These are phyloP conservation scores for Cryptoprocta ferox DNA, from an alignment of 2,797 vertebrate species.

Conservation along the genomic window DNA sequence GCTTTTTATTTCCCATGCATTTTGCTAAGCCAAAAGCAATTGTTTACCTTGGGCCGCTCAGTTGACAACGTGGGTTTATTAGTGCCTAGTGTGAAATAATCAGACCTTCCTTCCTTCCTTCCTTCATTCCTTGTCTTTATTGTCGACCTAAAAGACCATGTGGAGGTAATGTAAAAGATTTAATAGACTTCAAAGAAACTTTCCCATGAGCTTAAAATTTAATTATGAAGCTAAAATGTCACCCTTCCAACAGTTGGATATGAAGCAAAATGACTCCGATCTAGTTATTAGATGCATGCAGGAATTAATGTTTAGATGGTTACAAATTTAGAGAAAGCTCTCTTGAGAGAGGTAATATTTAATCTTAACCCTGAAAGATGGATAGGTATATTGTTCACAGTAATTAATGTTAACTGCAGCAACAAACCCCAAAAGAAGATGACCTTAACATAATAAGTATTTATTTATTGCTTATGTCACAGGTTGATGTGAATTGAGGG, in stretches of 20 bases:
- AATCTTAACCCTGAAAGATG: conserved; percentile 34
- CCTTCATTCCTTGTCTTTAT: not conserved
- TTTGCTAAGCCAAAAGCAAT: not conserved
- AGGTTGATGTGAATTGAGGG: not conserved
- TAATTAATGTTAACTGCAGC: not conserved
- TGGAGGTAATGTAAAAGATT: conserved; percentile 15
- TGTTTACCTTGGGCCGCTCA: not conserved
- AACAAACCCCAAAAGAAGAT: not conserved
- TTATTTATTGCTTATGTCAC: not conserved
- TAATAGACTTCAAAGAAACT: conserved; percentile 27
- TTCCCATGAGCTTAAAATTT: conserved; percentile 48
- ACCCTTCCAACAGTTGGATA: not conserved
- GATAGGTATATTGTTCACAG: not conserved
- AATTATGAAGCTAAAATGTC: conserved; percentile 51
- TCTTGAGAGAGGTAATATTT: conserved; percentile 5
- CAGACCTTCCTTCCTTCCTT: too few relatives aligned
- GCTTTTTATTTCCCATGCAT: not conserved
- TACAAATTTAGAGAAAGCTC: conserved; percentile 8
- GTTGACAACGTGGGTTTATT: not conserved
- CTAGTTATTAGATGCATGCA: not conserved
- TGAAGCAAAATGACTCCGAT: conserved; percentile 8
- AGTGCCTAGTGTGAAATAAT: not conserved
- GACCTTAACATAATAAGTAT: not conserved
- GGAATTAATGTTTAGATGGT: conserved; percentile 24
- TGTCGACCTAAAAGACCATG: not conserved